Base-by-base conservation (phyloP, 2,888 invertebrate genomes). In the Rhyacophila evoluta region DNA sequence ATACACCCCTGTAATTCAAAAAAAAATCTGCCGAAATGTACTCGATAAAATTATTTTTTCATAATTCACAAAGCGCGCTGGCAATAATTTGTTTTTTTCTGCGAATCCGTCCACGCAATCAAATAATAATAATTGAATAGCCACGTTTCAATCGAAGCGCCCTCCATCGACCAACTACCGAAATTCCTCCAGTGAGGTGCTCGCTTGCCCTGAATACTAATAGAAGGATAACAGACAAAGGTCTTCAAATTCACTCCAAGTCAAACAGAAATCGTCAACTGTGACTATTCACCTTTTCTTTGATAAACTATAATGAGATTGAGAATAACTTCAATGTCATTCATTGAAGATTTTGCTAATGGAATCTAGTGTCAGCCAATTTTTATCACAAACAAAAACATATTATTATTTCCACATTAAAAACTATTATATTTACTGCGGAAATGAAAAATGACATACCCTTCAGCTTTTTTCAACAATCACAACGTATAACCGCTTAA, bases 141-240 rank as follows among this genome's bases (percentile, higher is more conserved):
- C 69, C 29, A 69, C 69, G 69, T 69, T 69, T 28, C 69, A 33
- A 69, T 69, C 69, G 29, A 69, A 69, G 29, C 69, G 69, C 69
- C 69, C 69, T 33, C 33, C 69, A 29, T 69, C 69, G 33, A 69
- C 69, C 69, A 12, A 25, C 55, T 55, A 19, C 69, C 29, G 55
- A 55, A 55, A 55, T 55, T 55, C 55, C 55, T 55, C 12, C 19
- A 19, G 10, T 55, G 25, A 8, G 29, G 41, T n/a, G 41, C 12
- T 8, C 28, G 15, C 69, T 69, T 29, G 29, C 69, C 2, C 28
- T 69, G 69, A 69, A 69, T 69, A 69, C 69, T 69, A 69, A 69
- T 69, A 4, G 12, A 19, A 55, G 55, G 55, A 55, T 55, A 55
- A 55, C 55, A 55, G 55, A 55, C 19, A 55, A 55, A 55, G 55